A percentile compares a stretch with the other conserved stretches of the same genome.
phyloP scores from a whole-genome alignment of 35 echinoderm and acorn worm genomes.

The Ophiothrix spiculata region DNA sequence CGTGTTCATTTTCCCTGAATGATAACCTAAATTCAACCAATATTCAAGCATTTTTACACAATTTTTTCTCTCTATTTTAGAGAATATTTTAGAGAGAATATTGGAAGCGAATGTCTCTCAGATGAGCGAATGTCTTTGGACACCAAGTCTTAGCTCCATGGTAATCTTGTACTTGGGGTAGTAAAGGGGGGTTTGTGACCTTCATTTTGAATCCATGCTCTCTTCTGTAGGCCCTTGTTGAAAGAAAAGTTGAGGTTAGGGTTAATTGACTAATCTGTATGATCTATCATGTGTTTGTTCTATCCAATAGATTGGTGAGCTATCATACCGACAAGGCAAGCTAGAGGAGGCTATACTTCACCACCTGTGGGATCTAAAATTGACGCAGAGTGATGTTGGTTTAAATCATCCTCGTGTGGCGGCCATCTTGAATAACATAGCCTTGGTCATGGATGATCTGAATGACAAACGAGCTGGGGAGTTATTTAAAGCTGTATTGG shows the following conservation, averaged over 20 bases:
- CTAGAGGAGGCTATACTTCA: constrained; percentile 56
- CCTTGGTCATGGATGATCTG: constrained; percentile 77
- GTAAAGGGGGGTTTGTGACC: no score
- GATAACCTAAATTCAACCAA: no score
- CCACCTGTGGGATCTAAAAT: constrained; percentile 67
- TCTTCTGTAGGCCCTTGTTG: no score
- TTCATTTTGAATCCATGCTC: no score
- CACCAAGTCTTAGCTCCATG: no score
- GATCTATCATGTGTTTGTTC: neutral
- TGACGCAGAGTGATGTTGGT: constrained; percentile 67
- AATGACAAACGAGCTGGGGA: constrained; percentile 66
- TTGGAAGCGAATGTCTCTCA: no score
- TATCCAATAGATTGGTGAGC: constrained; percentile 73
- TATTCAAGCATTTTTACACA: no score
- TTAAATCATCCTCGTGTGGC: constrained; percentile 71
- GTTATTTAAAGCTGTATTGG: constrained; percentile 56
- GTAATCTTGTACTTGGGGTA: no score
- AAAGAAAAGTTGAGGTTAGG: neutral
- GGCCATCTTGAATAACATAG: constrained; percentile 83
- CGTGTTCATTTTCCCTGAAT: no score
- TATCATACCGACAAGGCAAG: constrained; percentile 68
- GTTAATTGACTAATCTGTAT: neutral
- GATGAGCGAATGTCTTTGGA: no score
- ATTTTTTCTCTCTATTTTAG: no score
- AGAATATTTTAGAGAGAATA: no score